These are phyloP conservation scores for Anticlea derivata DNA, from an alignment of 2,888 invertebrate genomes.

Conservation along the genomic window DNA sequence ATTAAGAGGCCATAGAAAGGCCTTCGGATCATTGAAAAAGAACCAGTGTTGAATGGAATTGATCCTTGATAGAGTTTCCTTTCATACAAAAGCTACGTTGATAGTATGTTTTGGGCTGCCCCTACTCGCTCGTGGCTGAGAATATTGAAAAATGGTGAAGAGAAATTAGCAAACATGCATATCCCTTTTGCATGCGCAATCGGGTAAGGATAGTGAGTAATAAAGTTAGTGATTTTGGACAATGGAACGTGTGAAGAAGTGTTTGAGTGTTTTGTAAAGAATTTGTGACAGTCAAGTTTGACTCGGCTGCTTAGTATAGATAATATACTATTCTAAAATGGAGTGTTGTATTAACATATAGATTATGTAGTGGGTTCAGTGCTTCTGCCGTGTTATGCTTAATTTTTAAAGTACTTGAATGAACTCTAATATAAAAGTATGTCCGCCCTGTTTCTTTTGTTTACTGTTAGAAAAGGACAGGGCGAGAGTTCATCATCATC, in stretches of 20 bases:
- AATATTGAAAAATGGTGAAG: too few relatives aligned
- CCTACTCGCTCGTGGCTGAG: too few relatives aligned
- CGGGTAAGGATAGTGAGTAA: neutral
- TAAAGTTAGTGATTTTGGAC: constrained; percentile 13
- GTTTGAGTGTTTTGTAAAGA: constrained; percentile 3
- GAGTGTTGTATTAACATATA: constrained; percentile 1
- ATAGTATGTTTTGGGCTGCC: too few relatives aligned
- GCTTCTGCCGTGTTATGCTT: constrained; percentile 2
- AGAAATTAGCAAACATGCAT: neutral
- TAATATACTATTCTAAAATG: neutral
- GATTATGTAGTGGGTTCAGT: neutral
- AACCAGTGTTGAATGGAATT: too few relatives aligned
- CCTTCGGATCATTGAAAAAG: too few relatives aligned
- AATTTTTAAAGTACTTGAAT: neutral
- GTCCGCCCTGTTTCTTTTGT: too few relatives aligned
- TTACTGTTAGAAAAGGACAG: too few relatives aligned
- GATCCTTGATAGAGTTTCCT: too few relatives aligned
- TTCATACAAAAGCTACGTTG: too few relatives aligned
- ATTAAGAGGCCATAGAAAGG: too few relatives aligned
- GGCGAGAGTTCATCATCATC: too few relatives aligned
- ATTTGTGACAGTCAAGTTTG: constrained; percentile 12
- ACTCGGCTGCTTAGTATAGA: constrained; percentile 15
- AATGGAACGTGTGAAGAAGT: neutral
- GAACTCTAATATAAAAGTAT: too few relatives aligned
- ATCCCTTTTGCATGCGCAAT: neutral